These are phyloP conservation scores for Cettia cetti DNA, from an alignment of 2,113 vertebrate species.

Conservation along the genomic window DNA sequence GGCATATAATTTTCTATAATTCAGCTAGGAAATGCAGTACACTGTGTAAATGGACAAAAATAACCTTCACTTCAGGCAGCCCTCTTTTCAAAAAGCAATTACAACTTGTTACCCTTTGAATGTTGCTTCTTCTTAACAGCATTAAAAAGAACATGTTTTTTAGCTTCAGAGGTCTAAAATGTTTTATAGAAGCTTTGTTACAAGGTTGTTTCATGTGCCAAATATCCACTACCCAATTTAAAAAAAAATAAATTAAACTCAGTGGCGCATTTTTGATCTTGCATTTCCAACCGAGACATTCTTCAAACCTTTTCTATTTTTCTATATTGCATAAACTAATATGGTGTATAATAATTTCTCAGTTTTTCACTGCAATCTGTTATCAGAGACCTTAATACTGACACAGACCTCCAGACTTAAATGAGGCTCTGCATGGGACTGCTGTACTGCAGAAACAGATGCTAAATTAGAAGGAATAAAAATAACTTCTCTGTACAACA, in stretches of 20 bases:
- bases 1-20: slow-evolving; percentile 43
- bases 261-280: neutral
- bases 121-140: slow-evolving; percentile 1
- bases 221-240: neutral
- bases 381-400: neutral
- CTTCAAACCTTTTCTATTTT: neutral
- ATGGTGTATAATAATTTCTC: neutral
- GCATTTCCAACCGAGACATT: slow-evolving; percentile 15
- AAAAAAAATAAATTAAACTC: neutral
- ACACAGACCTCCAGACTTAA: neutral
- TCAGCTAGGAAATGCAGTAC: slow-evolving; percentile 15
- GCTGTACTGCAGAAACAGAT: neutral
- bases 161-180: slow-evolving; percentile 23
- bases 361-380: neutral
- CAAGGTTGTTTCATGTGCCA: neutral
- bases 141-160: slow-evolving; percentile 17
- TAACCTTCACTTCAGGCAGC: slow-evolving; percentile 7
- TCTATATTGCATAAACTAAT: slow-evolving; percentile 30
- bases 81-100: slow-evolving; percentile 41
- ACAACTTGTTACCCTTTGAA: slow-evolving; percentile 19
- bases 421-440: neutral
- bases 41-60: slow-evolving; percentile 30
- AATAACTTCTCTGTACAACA: neutral
- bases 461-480: neutral
- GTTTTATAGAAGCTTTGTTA: slow-evolving; percentile 5